phyloP scores from a whole-genome alignment of 2,797 vertebrate species.

The Clarias pachynema region DNA sequence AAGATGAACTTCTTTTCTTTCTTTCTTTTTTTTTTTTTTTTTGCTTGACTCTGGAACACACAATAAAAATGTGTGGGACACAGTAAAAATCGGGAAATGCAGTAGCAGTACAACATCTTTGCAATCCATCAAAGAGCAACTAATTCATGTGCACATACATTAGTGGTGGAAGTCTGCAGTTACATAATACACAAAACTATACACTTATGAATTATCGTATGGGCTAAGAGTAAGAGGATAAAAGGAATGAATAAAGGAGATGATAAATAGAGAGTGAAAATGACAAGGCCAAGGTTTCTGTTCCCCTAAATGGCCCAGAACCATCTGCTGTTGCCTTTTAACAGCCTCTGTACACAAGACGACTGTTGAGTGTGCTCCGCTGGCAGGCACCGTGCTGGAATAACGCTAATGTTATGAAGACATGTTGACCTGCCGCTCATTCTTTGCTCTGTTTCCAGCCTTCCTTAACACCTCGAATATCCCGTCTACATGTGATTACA shows the following conservation, averaged over 20 bases:
- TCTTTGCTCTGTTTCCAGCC: background rate
- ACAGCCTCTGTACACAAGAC: background rate
- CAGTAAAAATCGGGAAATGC: no score
- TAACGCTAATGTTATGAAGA: background rate
- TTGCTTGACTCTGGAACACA: no score
- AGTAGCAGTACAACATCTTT: background rate
- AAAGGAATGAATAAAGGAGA: background rate
- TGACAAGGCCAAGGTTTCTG: constrained; percentile 5
- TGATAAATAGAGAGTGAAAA: background rate
- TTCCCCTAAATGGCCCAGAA: background rate
- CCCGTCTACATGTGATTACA: background rate
- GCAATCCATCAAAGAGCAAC: background rate
- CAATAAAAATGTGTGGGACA: no score
- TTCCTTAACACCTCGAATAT: background rate
- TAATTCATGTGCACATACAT: background rate
- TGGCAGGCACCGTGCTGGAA: background rate
- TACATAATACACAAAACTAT: constrained; percentile 1
- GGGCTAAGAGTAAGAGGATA: background rate
- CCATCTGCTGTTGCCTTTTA: constrained; percentile 2
- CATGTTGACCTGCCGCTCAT: background rate
- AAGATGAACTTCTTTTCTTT: background rate
- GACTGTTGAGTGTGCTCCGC: background rate
- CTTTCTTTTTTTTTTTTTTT: constrained; percentile 9
- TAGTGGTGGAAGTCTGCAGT: background rate
- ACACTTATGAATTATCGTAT: background rate